Base-by-base conservation (phyloP, 2,888 invertebrate species). In the Papilio gigon region DNA sequence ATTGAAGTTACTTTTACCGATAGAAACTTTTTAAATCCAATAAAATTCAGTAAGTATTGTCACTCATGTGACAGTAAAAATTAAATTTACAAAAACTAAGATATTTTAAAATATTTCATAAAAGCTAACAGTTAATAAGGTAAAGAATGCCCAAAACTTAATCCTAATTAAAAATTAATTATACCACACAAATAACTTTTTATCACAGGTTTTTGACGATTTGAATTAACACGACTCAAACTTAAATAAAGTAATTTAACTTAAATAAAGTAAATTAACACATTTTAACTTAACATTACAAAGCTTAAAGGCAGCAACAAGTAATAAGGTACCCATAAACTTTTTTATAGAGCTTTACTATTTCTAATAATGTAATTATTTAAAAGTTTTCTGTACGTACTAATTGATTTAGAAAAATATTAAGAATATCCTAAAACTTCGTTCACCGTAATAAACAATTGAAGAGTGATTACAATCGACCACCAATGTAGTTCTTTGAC, bases 191-290 rank as follows among this genome's bases (percentile, higher is more conserved):
- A 50, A 22, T 63, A 35, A 47, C 53, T 53, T 50, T 42, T 63
- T 71, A 89, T 89, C 88, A 89, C 88, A 89, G 88, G 79, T 80
- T 78, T 85, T 88, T 89, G 88, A 89, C 88, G 88, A 88, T 81
- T 80, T 37, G 50, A 44, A 17, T 22, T 37, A 20, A 27, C 17
- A 40, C 4, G 22, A 12, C 35, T 35, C 47, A 30, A 63, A 63
- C 12, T 47, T 42, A 17, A 2, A 27, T 50, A 25, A 53, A 27
- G n/a, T 27, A 27, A 0, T 1, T 20, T 42, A n/a, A 40, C 6
- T 25, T 27, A 27, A 4, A 25, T 25, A 12, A 25, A 12, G 1
- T 50, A 25, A 50, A 11, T 1, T 37, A 37, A 37, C 11, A 37
- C n/a, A n/a, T n/a, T n/a, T n/a, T n/a, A n/a, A n/a, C n/a, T n/a